phyloP scores from a whole-genome alignment of 2,797 vertebrate species.

The Xenopus petersii region DNA sequence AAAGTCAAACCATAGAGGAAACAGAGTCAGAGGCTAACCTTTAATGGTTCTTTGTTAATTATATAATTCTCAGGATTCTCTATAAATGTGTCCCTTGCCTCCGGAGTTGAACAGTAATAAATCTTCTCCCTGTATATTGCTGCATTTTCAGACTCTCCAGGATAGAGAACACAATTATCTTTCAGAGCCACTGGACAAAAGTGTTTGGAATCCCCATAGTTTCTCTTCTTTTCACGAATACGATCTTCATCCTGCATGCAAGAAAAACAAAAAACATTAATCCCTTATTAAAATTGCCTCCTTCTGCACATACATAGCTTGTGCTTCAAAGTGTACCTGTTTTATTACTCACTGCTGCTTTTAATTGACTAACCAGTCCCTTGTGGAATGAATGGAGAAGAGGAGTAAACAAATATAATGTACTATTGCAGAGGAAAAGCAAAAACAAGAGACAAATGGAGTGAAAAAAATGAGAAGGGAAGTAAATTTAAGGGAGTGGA shows the following conservation, averaged over 20 bases:
- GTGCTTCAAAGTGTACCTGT: no score
- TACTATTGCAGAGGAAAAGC: no score
- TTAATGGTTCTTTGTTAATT: conserved; percentile 69
- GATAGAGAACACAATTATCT: conserved; percentile 73
- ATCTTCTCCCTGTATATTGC: conserved; percentile 83
- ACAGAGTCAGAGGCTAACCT: conserved; percentile 63
- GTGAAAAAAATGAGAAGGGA: no score
- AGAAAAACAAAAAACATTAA: neutral
- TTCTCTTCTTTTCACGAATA: conserved; percentile 64
- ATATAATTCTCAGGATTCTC: conserved; percentile 76
- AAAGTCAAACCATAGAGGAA: no score
- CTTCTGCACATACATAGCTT: no score
- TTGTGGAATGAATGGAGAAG: no score
- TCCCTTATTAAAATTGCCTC: neutral
- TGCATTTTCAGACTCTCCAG: conserved; percentile 69
- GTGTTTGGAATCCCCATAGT: conserved; percentile 82
- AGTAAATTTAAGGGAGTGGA: no score
- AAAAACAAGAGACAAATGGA: no score
- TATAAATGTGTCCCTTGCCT: conserved; percentile 78
- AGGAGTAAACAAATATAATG: no score
- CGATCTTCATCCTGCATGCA: conserved; percentile 64
- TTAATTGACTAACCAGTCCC: no score
- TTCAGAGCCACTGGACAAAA: conserved; percentile 90
- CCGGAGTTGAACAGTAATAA: conserved; percentile 80
- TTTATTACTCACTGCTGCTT: no score